These are phyloP conservation scores for Drosophila ezoana DNA, from an alignment of 2,888 invertebrate genomes.

Conservation along the genomic window DNA sequence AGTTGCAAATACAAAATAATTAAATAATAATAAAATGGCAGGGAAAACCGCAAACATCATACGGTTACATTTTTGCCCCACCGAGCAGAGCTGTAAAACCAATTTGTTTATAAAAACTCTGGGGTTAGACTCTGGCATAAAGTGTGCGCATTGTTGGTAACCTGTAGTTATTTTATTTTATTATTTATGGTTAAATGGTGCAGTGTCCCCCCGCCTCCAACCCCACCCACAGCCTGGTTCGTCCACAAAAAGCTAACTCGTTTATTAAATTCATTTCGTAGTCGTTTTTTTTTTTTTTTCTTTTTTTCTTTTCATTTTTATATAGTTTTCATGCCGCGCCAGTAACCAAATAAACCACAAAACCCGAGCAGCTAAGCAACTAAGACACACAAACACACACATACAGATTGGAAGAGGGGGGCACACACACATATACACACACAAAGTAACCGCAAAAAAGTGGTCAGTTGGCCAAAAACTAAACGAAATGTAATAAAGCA, in stretches of 20 bases:
- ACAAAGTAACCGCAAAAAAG: slow-evolving; percentile 76
- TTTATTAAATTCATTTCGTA: slow-evolving; percentile 75
- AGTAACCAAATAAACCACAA: slow-evolving; percentile 59
- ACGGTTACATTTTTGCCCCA: slow-evolving; percentile 24
- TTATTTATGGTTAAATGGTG: slow-evolving; percentile 78
- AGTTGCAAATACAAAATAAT: background rate
- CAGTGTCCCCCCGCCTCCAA: slow-evolving; percentile 26
- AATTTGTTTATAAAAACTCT: slow-evolving; percentile 77
- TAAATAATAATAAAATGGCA: slow-evolving; percentile 6
- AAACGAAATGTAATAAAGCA: slow-evolving; percentile 79
- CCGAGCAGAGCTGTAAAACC: slow-evolving; percentile 64
- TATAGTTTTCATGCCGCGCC: slow-evolving; percentile 35
- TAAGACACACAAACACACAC: slow-evolving; percentile 35
- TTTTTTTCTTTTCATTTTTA: slow-evolving; percentile 8
- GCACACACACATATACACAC: slow-evolving; percentile 39
- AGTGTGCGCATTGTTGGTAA: slow-evolving; percentile 72
- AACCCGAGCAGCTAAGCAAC: slow-evolving; percentile 57
- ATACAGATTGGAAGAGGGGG: background rate
- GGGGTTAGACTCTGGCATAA: slow-evolving; percentile 60
- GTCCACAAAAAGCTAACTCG: slow-evolving; percentile 57
- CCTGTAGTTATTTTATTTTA: slow-evolving; percentile 79
- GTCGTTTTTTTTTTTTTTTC: slow-evolving; percentile 14
- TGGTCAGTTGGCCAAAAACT: slow-evolving; percentile 80
- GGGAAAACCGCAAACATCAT: slow-evolving; percentile 48
- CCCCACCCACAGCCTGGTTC: too few species aligned